A percentile compares a stretch with the other conserved stretches of the same genome.
These are phyloP conservation scores for Conger conger DNA, from an alignment of 2,113 vertebrate genomes.

Conservation along the genomic window DNA sequence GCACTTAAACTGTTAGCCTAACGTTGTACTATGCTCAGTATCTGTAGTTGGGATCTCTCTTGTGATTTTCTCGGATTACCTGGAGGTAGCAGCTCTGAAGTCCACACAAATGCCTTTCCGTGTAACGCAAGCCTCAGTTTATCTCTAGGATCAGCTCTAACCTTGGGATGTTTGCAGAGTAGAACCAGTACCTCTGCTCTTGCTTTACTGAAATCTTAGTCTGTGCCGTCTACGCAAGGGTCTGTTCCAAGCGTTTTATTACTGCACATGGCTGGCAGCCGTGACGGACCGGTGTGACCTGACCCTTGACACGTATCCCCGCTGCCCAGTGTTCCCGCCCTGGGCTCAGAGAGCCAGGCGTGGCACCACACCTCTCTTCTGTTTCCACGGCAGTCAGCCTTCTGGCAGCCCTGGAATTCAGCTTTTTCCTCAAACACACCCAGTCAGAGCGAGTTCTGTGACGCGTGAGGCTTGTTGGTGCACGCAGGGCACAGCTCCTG, in stretches of 20 bases:
- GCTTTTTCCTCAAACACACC: neutral
- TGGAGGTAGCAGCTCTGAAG: neutral
- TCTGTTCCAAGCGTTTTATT: neutral
- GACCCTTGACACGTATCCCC: neutral
- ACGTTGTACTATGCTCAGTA: neutral
- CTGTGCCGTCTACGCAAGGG: neutral
- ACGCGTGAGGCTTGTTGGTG: neutral
- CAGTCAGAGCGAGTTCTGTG: too few relatives aligned
- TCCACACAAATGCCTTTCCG: neutral
- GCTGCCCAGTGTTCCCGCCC: neutral
- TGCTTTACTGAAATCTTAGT: neutral
- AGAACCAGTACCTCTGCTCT: conserved; percentile 45
- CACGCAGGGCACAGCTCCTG: neutral
- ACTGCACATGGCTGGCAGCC: neutral
- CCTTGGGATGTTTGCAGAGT: conserved; percentile 39
- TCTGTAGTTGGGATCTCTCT: neutral
- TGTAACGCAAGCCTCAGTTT: neutral
- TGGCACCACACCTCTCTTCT: neutral
- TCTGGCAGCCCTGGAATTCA: neutral
- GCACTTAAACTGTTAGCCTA: neutral
- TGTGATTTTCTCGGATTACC: conserved; percentile 12
- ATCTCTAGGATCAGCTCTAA: conserved; percentile 48
- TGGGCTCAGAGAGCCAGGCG: neutral
- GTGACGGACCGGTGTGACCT: neutral
- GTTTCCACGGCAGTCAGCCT: neutral